Evolutionary conservation across 2,113 vertebrate genomes (phyloP), one percentile per base, ranked within the genome.

Genomic region (Elephas maximus): DNA sequence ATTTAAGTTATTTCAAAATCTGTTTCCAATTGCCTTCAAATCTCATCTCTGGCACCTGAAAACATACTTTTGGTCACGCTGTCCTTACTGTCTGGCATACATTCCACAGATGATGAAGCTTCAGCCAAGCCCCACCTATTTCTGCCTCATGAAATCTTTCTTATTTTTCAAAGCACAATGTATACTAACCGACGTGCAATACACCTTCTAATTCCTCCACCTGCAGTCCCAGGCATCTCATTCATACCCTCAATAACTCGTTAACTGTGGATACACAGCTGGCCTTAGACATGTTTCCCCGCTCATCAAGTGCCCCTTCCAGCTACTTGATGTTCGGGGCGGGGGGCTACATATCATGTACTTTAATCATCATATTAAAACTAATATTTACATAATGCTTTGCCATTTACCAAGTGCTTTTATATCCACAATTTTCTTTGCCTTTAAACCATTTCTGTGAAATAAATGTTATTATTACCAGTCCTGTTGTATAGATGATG

Each of bases 1-100:
- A 82, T 60, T 90, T 91, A 73, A 53, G 28, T 84, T 71, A 67
- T 37, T 67, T 89, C 53, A 73, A 93, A 48, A 60, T 87, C 14
- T 67, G 5, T n/a, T 23, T 77, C 60, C 45, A 83, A n/a, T 51
- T 81, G 45, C 21, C 37, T 90, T 48, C 23, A 48, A 63, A 62
- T 80, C 44, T 69, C 24, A 85, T 44, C 62, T 79, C 44, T 73
- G 37, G 14, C 2, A 15, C 76, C 37, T 89, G 24, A 37, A 80
- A 91, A 89, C 37, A 80, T 33, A 45, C 28, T 85, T 86, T 77
- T 77, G 41, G 23, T 53, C 21, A n/a, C 28, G 48, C 45, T 77
- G 1, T 81, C 33, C 28, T 86, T 45, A 94, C 2, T 71, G 30
- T 51, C 14, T 37, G 21, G 44, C n/a, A 6, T 37, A 33, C 8